Base-by-base conservation (phyloP, 2,888 invertebrate genomes). In the Ypsolopha sequella region DNA sequence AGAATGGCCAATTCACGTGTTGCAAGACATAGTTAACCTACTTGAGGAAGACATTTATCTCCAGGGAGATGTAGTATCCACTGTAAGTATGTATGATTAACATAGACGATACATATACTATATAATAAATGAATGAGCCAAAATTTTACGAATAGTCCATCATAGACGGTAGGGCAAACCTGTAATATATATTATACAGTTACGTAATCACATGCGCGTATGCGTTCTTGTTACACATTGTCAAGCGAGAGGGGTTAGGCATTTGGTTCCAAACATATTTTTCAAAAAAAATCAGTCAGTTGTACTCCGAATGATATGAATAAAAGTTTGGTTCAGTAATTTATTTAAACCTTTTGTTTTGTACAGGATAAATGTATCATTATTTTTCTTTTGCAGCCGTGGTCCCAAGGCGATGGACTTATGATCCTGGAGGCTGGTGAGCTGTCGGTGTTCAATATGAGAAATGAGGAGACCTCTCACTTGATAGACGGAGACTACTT, bases 401-500 rank as follows among this genome's bases (percentile, higher is more conserved):
- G 62, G 52, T 53, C 56, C 3, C 55, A 54, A 13, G 62, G 65
- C n/a, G 64, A 68, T 1, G 69, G 70, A 0, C 58, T 73, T 1
- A 14, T 60, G 6, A 57, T 70, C 11, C 54, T 70, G 1, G 59
- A 60, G 2, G 52, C 53, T 0, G 69, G 69, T 0, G 55, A 65
- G 24, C 51, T 68, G 57, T 65, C 62, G 0, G 67, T 69, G 7
- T 66, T 65, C 49, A 56, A 61, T 0, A 24, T 51, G 0, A 34
- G 52, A 1, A 53, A 59, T 6, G 34, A 56, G 24, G 67, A 70
- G 51, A 51, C 52, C 1, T 65, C 63, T 0, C 69, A 70, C 49
- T 58, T 68, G 1, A 61, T 65, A 6, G 67, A 68, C 33, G 70
- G 68, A 0, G 69, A 69, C 48, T 64, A 58, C 55, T 68, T 67